Evolutionary conservation across 2,797 vertebrate genomes (phyloP).

Genomic region (Myotis vivesi): DNA sequence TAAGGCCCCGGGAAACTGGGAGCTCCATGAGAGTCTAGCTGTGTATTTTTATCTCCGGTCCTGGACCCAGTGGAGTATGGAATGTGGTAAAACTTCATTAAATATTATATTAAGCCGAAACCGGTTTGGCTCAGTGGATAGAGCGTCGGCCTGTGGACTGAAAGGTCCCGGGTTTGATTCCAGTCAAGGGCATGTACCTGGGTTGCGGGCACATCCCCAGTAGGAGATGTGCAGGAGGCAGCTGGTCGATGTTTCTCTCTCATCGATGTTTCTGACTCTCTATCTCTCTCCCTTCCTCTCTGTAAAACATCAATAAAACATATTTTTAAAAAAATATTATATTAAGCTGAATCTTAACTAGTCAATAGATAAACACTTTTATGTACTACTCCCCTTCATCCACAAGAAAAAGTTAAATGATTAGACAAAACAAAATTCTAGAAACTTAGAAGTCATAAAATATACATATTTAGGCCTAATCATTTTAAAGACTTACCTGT

Average conservation of each 20-base stretch:
- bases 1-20: neutral
- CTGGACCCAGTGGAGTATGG: neutral
- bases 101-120: neutral
- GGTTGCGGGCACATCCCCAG: too few relatives aligned
- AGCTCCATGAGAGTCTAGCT: neutral
- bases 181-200: too few relatives aligned
- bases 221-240: too few relatives aligned
- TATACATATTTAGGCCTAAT: neutral
- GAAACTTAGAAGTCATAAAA: neutral
- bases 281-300: too few relatives aligned
- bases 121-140: too few relatives aligned
- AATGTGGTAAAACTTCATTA: neutral
- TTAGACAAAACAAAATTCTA: slow-evolving; percentile 31
- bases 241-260: too few relatives aligned
- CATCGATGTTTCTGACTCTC: too few relatives aligned
- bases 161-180: too few relatives aligned
- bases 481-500: neutral
- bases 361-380: neutral
- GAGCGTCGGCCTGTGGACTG: too few relatives aligned
- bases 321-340: too few relatives aligned
- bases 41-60: neutral
- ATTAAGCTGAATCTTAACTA: neutral
- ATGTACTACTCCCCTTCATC: neutral
- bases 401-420: neutral
- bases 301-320: too few relatives aligned